A percentile compares a stretch with the other conserved stretches of the same genome.
These are phyloP conservation scores for Hypotaenidia okinawae DNA, from an alignment of 2,797 vertebrate species.

Conservation along the genomic window DNA sequence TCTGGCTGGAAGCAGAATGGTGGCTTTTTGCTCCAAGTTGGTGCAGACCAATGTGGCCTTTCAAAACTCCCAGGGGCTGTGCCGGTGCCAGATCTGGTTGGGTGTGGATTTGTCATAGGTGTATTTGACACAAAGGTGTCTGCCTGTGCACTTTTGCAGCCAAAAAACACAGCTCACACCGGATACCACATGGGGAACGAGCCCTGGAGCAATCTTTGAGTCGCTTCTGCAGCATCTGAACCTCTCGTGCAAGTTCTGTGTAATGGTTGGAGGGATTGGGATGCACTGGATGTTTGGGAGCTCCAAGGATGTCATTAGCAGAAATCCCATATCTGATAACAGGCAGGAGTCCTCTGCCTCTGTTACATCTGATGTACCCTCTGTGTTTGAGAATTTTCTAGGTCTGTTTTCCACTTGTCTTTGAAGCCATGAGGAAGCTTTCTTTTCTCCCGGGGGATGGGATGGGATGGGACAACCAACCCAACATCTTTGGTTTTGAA, in stretches of 20 bases:
- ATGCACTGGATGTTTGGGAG: neutral
- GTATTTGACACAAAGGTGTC: neutral
- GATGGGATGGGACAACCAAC: too few species aligned
- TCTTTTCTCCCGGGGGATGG: neutral
- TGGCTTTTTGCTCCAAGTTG: neutral
- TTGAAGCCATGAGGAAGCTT: neutral
- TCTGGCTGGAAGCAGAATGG: too few species aligned
- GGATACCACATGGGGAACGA: neutral
- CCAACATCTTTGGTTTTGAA: neutral
- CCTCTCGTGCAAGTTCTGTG: neutral
- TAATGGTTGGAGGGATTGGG: fast-evolving
- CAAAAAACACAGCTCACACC: neutral
- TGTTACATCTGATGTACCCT: neutral
- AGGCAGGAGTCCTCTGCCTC: neutral
- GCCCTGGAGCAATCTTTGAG: neutral
- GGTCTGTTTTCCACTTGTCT: neutral
- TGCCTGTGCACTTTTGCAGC: neutral
- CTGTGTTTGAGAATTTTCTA: fast-evolving
- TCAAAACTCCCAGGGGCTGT: neutral
- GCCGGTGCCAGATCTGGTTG: neutral
- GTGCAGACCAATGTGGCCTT: too few species aligned
- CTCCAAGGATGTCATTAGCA: fast-evolving
- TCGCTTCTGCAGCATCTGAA: neutral
- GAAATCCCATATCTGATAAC: neutral
- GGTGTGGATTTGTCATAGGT: too few species aligned